A percentile compares a stretch with the other conserved stretches of the same genome.
Evolutionary conservation across 2,113 vertebrate species (phyloP).

Genomic region (Phalacrocorax pelagicus): DNA sequence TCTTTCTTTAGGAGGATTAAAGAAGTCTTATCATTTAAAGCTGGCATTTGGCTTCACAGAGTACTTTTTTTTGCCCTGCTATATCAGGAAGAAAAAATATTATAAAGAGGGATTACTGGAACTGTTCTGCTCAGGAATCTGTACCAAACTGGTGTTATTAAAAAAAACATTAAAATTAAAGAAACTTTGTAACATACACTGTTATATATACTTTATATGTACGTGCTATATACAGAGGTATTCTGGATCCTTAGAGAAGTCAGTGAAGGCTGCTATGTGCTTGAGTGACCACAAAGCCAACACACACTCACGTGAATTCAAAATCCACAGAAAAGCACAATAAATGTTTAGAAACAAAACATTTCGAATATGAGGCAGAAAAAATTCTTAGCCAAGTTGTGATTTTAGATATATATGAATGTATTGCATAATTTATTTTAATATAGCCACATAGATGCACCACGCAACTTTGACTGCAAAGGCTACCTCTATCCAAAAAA

Average conservation of each 20-base stretch:
- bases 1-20: neutral
- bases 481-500: neutral
- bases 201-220: neutral
- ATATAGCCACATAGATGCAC: rapidly evolving
- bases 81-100: neutral
- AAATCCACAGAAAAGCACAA: neutral
- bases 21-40: neutral
- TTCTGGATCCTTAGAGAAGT: neutral
- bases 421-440: neutral
- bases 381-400: neutral
- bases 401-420: neutral
- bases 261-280: neutral
- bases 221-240: neutral
- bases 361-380: neutral
- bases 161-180: neutral
- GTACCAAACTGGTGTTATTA: neutral
- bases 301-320: neutral
- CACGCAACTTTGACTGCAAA: neutral
- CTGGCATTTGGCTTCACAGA: neutral
- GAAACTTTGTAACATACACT: neutral
- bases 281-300: neutral
- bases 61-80: neutral
- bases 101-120: neutral
- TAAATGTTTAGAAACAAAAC: neutral
- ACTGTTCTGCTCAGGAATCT: neutral